These are phyloP conservation scores for Erythrocebus patas DNA, from an alignment of 2,113 vertebrate genomes.

Conservation along the genomic window DNA sequence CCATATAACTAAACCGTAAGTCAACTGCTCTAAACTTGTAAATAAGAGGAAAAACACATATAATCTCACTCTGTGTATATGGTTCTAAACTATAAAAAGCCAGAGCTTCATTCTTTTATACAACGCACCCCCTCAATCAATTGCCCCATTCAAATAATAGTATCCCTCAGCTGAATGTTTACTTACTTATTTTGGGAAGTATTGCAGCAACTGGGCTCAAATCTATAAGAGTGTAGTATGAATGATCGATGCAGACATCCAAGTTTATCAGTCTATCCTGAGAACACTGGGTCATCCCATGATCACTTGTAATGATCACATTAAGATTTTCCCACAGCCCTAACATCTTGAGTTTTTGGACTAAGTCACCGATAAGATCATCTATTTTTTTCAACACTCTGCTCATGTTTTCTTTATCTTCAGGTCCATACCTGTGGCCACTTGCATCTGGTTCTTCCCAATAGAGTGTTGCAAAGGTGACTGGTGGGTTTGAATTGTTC, in stretches of 20 bases:
- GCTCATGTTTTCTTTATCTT: constrained; percentile 86
- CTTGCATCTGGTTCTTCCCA: constrained; percentile 95
- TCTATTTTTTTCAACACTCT: constrained; percentile 89
- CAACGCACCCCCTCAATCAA: not conserved
- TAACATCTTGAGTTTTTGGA: constrained; percentile 82
- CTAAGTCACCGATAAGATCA: constrained; percentile 86
- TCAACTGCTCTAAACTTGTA: not conserved
- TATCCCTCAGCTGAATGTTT: not conserved
- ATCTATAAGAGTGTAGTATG: constrained; percentile 89
- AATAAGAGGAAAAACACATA: not conserved
- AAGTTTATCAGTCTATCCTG: constrained; percentile 87
- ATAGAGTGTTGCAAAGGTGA: constrained; percentile 91
- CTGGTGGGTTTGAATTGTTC: constrained; percentile 76
- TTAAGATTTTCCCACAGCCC: constrained; percentile 92
- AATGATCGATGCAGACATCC: constrained; percentile 85
- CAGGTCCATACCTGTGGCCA: constrained; percentile 91
- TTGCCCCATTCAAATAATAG: not conserved
- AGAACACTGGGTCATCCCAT: constrained; percentile 96
- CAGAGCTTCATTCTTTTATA: not conserved
- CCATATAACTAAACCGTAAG: not conserved
- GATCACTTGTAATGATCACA: constrained; percentile 94
- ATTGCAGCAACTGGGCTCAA: constrained; percentile 88
- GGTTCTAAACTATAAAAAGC: not conserved
- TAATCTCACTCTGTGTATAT: not conserved
- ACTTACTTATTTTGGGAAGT: constrained; percentile 88